Evolutionary conservation across 2,888 invertebrate species (phyloP).

Genomic region (Glyphotaelius pellucidus): DNA sequence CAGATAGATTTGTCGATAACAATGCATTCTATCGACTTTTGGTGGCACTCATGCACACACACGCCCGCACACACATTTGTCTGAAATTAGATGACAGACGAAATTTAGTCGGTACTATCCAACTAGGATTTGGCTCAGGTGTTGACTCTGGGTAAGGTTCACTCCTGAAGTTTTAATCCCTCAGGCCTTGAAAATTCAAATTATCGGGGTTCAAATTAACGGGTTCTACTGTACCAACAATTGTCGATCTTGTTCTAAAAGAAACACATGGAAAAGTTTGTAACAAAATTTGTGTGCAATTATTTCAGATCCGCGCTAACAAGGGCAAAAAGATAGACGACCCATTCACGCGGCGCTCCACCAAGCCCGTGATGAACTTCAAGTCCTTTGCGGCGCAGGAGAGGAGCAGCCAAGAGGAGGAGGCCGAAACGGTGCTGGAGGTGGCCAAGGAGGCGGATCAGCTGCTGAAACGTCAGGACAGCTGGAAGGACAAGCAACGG

Average conservation of each 20-base stretch:
- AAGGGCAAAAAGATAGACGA: conserved; percentile 89
- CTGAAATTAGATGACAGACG: no score
- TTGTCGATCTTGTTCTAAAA: neutral
- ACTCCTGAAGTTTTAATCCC: no score
- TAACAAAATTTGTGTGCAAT: neutral
- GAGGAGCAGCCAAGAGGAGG: conserved; percentile 72
- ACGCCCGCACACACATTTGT: no score
- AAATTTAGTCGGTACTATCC: no score
- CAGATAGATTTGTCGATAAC: no score
- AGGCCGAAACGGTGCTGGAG: conserved; percentile 73
- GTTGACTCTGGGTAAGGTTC: no score
- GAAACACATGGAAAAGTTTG: neutral
- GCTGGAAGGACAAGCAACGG: conserved; percentile 24
- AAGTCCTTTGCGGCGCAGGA: conserved; percentile 74
- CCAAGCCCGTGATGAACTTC: conserved; percentile 92
- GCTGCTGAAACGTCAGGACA: conserved; percentile 70
- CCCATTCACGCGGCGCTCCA: conserved; percentile 93
- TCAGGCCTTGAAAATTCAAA: no score
- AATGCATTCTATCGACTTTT: no score
- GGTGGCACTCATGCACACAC: no score
- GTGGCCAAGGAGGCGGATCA: conserved; percentile 70
- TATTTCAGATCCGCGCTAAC: conserved; percentile 80
- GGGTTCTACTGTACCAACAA: no score
- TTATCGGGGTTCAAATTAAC: no score
- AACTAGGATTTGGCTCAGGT: no score